Evolutionary conservation across 2,797 vertebrate species (phyloP).

Genomic region (Heliangelus exortis): DNA sequence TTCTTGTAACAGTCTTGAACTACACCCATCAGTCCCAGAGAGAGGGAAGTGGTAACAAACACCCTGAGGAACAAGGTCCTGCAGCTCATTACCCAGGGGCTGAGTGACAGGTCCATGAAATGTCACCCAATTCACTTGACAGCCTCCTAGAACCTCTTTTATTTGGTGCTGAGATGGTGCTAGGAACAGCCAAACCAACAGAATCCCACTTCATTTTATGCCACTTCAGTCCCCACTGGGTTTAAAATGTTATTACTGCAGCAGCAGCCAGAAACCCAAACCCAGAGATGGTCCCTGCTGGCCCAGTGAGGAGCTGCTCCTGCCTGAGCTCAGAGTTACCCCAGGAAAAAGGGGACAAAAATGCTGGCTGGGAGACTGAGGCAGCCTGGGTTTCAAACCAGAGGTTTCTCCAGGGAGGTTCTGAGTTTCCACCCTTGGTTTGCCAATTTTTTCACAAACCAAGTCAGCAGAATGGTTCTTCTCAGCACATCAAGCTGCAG

Average conservation of each 20-base stretch:
- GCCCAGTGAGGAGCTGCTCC: background rate
- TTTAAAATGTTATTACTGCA: background rate
- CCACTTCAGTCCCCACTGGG: background rate
- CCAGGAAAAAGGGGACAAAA: background rate
- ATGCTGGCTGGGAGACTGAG: background rate
- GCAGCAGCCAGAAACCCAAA: background rate
- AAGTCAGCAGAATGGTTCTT: background rate
- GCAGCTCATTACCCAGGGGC: background rate
- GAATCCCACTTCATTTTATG: background rate
- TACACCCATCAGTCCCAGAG: background rate
- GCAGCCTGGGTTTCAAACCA: background rate
- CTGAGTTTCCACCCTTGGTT: background rate
- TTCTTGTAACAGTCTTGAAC: background rate
- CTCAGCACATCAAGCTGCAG: background rate
- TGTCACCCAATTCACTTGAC: background rate
- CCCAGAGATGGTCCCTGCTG: background rate
- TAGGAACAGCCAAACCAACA: background rate
- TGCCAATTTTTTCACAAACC: background rate
- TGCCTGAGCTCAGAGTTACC: background rate
- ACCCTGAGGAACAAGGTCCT: background rate
- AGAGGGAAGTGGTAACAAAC: background rate
- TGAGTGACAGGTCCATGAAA: background rate
- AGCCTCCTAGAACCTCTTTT: background rate
- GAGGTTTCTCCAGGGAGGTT: accelerated
- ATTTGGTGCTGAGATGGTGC: background rate